Conservation (phyloP, 2,888 invertebrate species). For the Noctua janthina region DNA sequence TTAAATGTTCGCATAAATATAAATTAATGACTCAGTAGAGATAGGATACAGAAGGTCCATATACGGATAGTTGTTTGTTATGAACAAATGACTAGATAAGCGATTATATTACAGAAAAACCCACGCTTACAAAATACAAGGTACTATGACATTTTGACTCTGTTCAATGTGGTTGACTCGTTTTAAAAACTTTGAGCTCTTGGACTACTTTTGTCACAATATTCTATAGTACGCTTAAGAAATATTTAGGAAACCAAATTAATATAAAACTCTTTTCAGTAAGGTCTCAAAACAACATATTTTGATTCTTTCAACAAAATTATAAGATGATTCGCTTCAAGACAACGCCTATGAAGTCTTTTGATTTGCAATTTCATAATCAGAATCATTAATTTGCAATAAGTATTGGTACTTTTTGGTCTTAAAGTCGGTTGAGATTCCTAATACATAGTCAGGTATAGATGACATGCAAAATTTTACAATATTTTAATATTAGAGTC, state of each 20-base stretch:
- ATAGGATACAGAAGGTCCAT: constrained; percentile 25
- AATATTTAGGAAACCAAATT: background rate
- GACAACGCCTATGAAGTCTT: background rate
- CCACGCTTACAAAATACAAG: background rate
- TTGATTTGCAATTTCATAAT: background rate
- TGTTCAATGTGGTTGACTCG: no score
- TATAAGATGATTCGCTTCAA: background rate
- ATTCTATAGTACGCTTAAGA: no score
- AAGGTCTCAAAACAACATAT: background rate
- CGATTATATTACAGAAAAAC: background rate
- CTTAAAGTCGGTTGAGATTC: no score
- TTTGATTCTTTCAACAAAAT: background rate
- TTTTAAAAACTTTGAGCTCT: no score
- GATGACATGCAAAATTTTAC: no score
- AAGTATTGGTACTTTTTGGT: no score
- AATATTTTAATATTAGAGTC: no score
- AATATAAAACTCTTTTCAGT: background rate
- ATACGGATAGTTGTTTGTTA: constrained; percentile 16
- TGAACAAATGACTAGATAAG: constrained; percentile 20
- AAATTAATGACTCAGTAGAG: constrained; percentile 19
- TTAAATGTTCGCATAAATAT: constrained; percentile 40
- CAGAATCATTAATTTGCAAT: no score
- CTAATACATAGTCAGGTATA: no score
- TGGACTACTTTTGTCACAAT: no score
- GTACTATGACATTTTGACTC: background rate